Evolutionary conservation across 2,797 vertebrate genomes (phyloP).

Genomic region (Protosalanx chinensis): DNA sequence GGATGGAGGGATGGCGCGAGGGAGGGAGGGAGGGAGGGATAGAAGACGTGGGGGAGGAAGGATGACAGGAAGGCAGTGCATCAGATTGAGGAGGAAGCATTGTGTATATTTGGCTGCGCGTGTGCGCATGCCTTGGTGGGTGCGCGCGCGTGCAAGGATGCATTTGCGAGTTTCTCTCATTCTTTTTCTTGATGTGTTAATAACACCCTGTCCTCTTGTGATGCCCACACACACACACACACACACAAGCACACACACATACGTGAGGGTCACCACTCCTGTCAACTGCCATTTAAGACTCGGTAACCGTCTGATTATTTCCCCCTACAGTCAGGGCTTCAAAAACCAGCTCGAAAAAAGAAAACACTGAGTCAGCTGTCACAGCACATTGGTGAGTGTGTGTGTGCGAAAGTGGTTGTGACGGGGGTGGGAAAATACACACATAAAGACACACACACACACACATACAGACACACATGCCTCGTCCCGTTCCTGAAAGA

Average conservation of each 20-base stretch:
- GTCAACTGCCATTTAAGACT: conserved; percentile 58
- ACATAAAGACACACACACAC: neutral
- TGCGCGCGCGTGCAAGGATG: neutral
- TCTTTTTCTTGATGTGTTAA: conserved; percentile 32
- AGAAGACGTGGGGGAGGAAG: neutral
- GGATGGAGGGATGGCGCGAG: conserved; percentile 23
- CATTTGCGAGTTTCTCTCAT: neutral
- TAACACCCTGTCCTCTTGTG: conserved; percentile 47
- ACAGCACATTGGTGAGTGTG: neutral
- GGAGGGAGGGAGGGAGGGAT: conserved; percentile 9
- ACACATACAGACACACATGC: neutral
- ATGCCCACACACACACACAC: neutral
- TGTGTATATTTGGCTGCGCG: no score
- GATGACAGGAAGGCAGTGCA: conserved; percentile 25
- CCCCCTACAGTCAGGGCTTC: conserved; percentile 44
- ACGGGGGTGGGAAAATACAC: neutral
- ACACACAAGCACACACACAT: neutral
- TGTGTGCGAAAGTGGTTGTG: no score
- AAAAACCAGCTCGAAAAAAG: conserved; percentile 23
- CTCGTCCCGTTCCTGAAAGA: neutral
- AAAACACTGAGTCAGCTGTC: conserved; percentile 36
- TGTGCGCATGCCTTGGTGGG: neutral
- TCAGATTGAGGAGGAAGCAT: no score
- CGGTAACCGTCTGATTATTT: conserved; percentile 62
- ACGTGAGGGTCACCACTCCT: conserved; percentile 46